Evolutionary conservation across 2,888 invertebrate species (phyloP), one percentile per base, ranked within the genome.

Genomic region (Troides helena): DNA sequence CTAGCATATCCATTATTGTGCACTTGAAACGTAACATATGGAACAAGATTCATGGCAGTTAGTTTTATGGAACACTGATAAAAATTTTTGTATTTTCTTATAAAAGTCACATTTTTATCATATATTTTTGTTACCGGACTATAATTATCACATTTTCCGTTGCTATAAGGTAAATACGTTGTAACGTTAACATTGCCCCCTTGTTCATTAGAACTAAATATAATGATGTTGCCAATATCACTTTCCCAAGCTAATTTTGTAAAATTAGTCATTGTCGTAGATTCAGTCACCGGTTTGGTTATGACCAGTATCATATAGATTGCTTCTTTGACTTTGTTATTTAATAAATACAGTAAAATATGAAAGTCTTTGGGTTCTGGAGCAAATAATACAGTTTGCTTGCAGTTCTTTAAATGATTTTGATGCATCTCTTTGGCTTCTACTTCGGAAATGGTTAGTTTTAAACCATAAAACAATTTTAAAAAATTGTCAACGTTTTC

Each of bases 11-110:
- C 79, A 58, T 75, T 76, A 61, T 85, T 81, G 62, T 74, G 72
- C 56, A 70, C 72, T 17, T 72, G 59, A 14, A 80, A 39, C 50
- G 69, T 67, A 1, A 79, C 68, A 70, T 80, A 84, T 0, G 86
- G 85, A 25, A 73, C 50, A 50, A 78, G 73, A 25, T 80, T 73
- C 23, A 82, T 53, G 14, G 80, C 62, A 8, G 78, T 76, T 0
- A 78, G 71, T 75, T 74, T 80, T 4, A 87, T 76, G 5, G 84
- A 81, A 72, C 89, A 89, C 53, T 79, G 76, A 58, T 85, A 72
- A 67, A 87, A 87, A 72, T 88, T 85, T 1, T 56, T 70, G 67
- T 81, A 85, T 72, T 88, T 89, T 56, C 74, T 80, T 3, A 81
- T 80, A 75, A 85, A 87, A 53, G 80, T 73, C 12, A 75, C 71